phyloP scores from a whole-genome alignment of 1,140 invertebrate species.

The Papilio dardanus region DNA sequence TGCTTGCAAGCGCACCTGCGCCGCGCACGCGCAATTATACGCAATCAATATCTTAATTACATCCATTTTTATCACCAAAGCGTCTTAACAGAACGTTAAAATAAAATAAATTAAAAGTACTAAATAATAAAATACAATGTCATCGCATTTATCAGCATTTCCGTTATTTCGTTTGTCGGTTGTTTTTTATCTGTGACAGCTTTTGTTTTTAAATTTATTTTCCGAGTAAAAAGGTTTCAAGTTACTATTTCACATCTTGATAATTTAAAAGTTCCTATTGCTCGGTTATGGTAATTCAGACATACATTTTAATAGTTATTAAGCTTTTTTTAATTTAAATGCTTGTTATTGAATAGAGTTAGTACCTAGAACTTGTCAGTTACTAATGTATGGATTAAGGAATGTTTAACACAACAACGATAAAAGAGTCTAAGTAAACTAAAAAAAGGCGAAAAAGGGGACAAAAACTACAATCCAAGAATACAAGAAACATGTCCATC shows the following conservation, averaged over 20 bases:
- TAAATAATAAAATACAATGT: conserved; percentile 38
- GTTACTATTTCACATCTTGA: background rate
- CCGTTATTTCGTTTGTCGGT: conserved; percentile 35
- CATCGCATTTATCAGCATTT: conserved; percentile 30
- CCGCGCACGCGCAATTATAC: conserved; percentile 45
- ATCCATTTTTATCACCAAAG: conserved; percentile 56
- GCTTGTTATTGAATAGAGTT: background rate
- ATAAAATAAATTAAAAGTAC: conserved; percentile 36
- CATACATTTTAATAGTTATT: background rate
- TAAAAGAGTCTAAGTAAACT: too few relatives aligned
- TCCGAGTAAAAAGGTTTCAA: background rate
- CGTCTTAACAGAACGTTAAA: conserved; percentile 29
- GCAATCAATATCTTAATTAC: conserved; percentile 70
- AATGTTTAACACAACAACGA: too few relatives aligned
- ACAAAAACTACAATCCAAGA: too few relatives aligned
- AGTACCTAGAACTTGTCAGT: background rate
- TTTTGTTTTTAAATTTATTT: conserved; percentile 24
- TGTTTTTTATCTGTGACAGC: conserved; percentile 23
- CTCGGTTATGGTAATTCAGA: background rate
- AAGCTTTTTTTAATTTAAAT: background rate
- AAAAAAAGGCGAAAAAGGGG: too few relatives aligned
- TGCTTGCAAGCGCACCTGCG: conserved; percentile 25
- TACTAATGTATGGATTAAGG: background rate
- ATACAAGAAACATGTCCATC: too few relatives aligned
- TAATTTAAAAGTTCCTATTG: background rate